phyloP scores from a whole-genome alignment of 2,888 invertebrate species.

The Hyposoter dolosus region DNA sequence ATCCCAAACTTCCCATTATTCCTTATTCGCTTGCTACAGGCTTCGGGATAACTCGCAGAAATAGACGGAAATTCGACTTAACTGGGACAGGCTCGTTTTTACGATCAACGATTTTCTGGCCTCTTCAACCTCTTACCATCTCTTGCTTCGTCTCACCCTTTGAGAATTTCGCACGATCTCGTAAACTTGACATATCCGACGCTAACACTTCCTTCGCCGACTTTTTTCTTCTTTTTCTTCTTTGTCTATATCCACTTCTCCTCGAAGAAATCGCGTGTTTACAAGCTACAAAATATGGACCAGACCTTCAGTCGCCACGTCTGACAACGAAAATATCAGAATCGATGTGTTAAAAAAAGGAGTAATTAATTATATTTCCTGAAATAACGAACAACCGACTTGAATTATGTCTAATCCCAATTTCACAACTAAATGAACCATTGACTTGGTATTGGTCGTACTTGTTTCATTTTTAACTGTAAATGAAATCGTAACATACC shows the following conservation, averaged over 20 bases:
- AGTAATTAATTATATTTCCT: neutral
- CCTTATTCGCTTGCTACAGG: neutral
- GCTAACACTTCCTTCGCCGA: slow-evolving; percentile 27
- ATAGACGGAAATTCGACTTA: slow-evolving; percentile 59
- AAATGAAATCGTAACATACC: neutral
- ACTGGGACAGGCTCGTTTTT: slow-evolving; percentile 56
- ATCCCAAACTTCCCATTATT: slow-evolving; percentile 11
- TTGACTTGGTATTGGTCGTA: neutral
- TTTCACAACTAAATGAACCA: neutral
- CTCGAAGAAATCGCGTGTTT: slow-evolving; percentile 23
- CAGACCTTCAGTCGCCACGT: slow-evolving; percentile 43
- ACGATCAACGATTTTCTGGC: slow-evolving; percentile 56
- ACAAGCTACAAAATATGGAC: slow-evolving; percentile 33
- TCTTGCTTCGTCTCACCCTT: slow-evolving; percentile 17
- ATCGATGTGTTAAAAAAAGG: neutral
- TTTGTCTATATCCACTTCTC: neutral
- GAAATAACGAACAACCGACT: neutral
- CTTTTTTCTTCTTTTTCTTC: slow-evolving; percentile 14
- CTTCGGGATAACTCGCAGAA: slow-evolving; percentile 53
- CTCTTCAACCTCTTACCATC: slow-evolving; percentile 14
- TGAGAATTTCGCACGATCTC: slow-evolving; percentile 46
- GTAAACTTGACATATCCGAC: slow-evolving; percentile 56
- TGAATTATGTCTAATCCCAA: neutral
- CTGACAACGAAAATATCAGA: neutral
- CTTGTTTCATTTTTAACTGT: neutral